Percentiles rank a stretch among this genome's conserved stretches.
Evolutionary conservation across 2,113 vertebrate species (phyloP).

Genomic region (Vidua chalybeata): DNA sequence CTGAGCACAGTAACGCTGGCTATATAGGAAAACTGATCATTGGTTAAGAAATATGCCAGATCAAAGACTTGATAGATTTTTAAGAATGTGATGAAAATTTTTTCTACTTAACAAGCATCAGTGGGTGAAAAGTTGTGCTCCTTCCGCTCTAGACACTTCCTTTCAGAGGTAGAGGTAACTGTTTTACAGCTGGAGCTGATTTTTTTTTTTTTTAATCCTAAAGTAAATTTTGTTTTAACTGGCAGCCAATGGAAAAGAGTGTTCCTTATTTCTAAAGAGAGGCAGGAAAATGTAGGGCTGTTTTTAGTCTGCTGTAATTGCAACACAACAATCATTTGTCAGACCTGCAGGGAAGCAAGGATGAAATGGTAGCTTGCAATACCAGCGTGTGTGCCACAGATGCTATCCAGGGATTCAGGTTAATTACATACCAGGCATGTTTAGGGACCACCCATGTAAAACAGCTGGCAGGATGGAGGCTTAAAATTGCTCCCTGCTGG

Average conservation of each 20-base stretch:
- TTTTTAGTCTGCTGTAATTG: neutral
- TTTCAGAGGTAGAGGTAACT: neutral
- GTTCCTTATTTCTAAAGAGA: neutral
- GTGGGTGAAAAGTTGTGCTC: neutral
- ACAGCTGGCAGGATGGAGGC: slow-evolving; percentile 19
- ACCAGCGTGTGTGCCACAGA: slow-evolving; percentile 4
- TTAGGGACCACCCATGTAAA: slow-evolving; percentile 48
- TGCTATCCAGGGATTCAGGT: slow-evolving; percentile 40
- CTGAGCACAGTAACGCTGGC: neutral
- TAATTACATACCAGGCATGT: slow-evolving; percentile 32
- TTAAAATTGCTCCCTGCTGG: slow-evolving; percentile 33
- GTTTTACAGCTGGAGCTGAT: neutral
- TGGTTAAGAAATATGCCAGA: neutral
- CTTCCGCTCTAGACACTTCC: neutral
- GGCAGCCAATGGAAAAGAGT: neutral
- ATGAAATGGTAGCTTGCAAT: slow-evolving; percentile 3
- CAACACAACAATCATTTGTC: slow-evolving; percentile 28
- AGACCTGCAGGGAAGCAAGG: neutral
- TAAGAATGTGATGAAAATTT: neutral
- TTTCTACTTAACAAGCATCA: neutral
- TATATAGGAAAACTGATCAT: neutral
- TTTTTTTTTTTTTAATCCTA: neutral
- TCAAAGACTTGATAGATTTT: neutral
- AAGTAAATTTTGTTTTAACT: slow-evolving; percentile 2
- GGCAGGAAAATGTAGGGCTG: neutral